A percentile compares a stretch with the other conserved stretches of the same genome.
Conservation (phyloP, 2,797 vertebrate species). For the Microctenopoma stevenorrisi region DNA sequence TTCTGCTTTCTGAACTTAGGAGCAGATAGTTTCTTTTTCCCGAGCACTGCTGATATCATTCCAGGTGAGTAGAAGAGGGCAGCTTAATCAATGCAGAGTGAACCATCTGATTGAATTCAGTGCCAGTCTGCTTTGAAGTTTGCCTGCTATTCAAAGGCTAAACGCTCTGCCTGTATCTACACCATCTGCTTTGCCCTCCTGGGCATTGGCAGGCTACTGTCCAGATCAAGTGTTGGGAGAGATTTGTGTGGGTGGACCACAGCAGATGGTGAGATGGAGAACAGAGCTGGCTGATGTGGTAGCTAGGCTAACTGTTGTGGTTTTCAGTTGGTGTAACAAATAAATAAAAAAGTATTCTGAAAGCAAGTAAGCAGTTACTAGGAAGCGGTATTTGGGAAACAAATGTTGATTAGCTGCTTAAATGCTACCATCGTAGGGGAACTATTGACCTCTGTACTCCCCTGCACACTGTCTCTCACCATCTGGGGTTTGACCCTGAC, state of each 20-base stretch:
- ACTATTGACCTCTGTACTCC: conserved; percentile 22
- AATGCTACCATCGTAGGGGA: neutral
- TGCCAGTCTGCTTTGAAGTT: conserved; percentile 29
- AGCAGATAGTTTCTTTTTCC: neutral
- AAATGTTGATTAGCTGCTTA: conserved; percentile 17
- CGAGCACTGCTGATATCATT: neutral
- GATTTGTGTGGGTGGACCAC: conserved; percentile 63
- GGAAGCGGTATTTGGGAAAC: neutral
- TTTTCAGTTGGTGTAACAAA: conserved; percentile 6
- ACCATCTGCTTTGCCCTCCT: conserved; percentile 73
- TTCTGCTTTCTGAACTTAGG: neutral
- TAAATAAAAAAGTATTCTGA: neutral
- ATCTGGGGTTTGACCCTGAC: conserved; percentile 63
- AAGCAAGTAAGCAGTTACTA: neutral
- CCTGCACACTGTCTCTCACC: conserved; percentile 31
- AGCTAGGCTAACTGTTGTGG: conserved; percentile 28
- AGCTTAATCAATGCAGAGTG: neutral
- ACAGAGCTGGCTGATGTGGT: conserved; percentile 57
- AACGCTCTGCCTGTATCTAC: conserved; percentile 46
- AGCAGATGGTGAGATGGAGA: conserved; percentile 73
- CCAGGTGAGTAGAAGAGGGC: conserved; percentile 37
- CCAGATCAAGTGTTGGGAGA: conserved; percentile 66
- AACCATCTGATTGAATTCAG: conserved; percentile 18
- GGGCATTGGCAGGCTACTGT: conserved; percentile 68
- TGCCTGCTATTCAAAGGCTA: conserved; percentile 53